phyloP scores from a whole-genome alignment of 2,888 invertebrate species.

The Glaucopsyche alexis region DNA sequence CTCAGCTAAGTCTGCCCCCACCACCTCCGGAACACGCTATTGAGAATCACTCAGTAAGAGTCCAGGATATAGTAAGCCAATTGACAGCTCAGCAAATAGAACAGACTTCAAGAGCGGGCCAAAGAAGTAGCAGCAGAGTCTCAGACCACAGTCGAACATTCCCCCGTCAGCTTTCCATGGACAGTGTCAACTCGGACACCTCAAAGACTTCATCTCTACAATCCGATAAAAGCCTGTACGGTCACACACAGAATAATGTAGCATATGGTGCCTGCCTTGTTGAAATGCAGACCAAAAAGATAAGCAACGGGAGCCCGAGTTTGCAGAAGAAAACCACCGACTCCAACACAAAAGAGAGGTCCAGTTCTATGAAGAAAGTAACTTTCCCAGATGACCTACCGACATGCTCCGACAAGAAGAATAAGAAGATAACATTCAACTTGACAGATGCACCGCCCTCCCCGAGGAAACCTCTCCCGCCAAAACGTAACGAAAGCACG shows the following conservation, averaged over 20 bases:
- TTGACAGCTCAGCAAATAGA: constrained; percentile 65
- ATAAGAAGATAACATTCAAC: constrained; percentile 84
- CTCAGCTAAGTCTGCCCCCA: constrained; percentile 87
- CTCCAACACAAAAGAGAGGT: constrained; percentile 44
- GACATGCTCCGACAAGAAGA: constrained; percentile 74
- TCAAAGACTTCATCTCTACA: constrained; percentile 69
- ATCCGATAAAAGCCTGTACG: constrained; percentile 65
- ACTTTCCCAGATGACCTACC: constrained; percentile 82
- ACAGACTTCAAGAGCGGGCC: constrained; percentile 59
- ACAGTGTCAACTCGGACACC: constrained; percentile 76
- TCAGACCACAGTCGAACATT: constrained; percentile 64
- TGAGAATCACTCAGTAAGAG: constrained; percentile 58
- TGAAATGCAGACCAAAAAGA: constrained; percentile 78
- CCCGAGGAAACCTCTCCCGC: constrained; percentile 86
- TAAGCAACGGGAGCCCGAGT: constrained; percentile 62
- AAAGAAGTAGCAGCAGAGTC: constrained; percentile 60
- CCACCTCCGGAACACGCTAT: constrained; percentile 82
- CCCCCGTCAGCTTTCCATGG: constrained; percentile 79
- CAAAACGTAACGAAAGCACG: constrained; percentile 87
- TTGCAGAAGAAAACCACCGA: constrained; percentile 63
- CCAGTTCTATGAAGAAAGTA: constrained; percentile 73
- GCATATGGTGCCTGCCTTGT: constrained; percentile 77
- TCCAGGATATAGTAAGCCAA: constrained; percentile 67
- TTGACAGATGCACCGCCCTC: constrained; percentile 77
- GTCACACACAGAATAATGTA: constrained; percentile 51